These are phyloP conservation scores for Paralvinella palmiformis DNA, from an alignment of 1,140 invertebrate genomes.

Conservation along the genomic window DNA sequence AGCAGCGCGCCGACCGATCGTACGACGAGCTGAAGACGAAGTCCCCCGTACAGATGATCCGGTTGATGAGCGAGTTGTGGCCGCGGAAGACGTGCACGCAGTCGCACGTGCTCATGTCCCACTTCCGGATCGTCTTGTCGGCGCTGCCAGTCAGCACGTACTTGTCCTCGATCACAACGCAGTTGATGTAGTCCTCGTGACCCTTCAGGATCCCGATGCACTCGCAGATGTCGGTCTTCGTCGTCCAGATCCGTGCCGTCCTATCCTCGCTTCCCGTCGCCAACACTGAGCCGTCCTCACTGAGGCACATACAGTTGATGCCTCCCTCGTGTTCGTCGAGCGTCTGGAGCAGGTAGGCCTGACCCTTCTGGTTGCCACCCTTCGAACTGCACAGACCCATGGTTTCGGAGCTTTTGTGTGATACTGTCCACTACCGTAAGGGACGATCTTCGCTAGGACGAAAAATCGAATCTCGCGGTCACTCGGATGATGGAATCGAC, in stretches of 20 bases:
- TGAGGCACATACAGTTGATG: constrained; percentile 56
- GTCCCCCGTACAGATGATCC: constrained; percentile 54
- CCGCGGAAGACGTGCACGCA: constrained; percentile 52
- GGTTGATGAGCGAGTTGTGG: constrained; percentile 52
- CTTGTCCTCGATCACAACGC: constrained; percentile 52
- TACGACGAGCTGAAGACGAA: constrained; percentile 56
- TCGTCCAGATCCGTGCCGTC: constrained; percentile 53
- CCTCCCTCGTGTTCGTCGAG: constrained; percentile 48
- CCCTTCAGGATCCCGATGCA: constrained; percentile 54
- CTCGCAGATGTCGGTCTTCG: constrained; percentile 52
- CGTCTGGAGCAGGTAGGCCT: constrained; percentile 33
- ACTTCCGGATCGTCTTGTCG: constrained; percentile 56
- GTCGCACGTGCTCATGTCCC: constrained; percentile 55
- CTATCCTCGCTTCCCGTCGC: constrained; percentile 56
- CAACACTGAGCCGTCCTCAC: constrained; percentile 55
- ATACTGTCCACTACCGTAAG: neutral
- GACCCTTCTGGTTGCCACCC: constrained; percentile 28
- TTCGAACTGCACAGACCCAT: constrained; percentile 28
- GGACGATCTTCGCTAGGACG: neutral
- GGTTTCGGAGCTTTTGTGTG: neutral
- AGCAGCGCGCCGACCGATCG: constrained; percentile 54
- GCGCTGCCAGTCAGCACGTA: constrained; percentile 55
- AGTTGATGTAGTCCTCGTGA: constrained; percentile 55
- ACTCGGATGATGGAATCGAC: neutral
- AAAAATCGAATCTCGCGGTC: neutral